Percentiles rank a stretch among this genome's conserved stretches.
These are phyloP conservation scores for Marronus borbonicus DNA, from an alignment of 2,888 invertebrate genomes.

Conservation along the genomic window DNA sequence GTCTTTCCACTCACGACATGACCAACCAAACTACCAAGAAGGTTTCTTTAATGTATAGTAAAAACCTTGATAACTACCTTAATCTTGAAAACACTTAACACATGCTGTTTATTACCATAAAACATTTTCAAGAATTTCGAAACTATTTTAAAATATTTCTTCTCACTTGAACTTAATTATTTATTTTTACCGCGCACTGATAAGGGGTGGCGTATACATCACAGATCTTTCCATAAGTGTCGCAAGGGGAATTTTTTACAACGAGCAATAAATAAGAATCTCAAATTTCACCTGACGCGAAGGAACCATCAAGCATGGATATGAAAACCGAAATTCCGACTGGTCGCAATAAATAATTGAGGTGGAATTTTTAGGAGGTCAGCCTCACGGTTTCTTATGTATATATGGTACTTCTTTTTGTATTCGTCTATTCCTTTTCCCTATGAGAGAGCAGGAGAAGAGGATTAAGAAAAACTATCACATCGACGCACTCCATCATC, in stretches of 20 bases:
- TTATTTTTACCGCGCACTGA: not conserved
- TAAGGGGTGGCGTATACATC: not conserved
- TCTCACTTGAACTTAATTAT: not conserved
- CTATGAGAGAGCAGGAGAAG: not conserved
- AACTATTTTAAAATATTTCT: too few relatives aligned
- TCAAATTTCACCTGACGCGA: constrained; percentile 14
- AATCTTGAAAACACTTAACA: too few relatives aligned
- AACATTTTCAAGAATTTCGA: too few relatives aligned
- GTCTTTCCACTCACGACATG: too few relatives aligned
- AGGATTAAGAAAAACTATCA: constrained; percentile 26
- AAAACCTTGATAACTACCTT: too few relatives aligned
- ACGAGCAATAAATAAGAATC: constrained; percentile 8
- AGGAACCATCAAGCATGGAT: not conserved
- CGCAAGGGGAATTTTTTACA: not conserved
- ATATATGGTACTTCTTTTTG: not conserved
- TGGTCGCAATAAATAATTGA: constrained; percentile 37
- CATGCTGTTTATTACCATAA: too few relatives aligned
- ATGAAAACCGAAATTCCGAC: constrained; percentile 28
- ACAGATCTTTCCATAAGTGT: not conserved
- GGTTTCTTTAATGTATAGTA: too few relatives aligned
- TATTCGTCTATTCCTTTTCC: not conserved
- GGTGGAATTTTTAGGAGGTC: constrained; percentile 37
- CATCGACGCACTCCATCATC: constrained; percentile 31
- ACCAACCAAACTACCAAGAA: too few relatives aligned
- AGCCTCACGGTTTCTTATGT: constrained; percentile 7